phyloP scores from a whole-genome alignment of 2,888 invertebrate species.

The Cephus spinipes region DNA sequence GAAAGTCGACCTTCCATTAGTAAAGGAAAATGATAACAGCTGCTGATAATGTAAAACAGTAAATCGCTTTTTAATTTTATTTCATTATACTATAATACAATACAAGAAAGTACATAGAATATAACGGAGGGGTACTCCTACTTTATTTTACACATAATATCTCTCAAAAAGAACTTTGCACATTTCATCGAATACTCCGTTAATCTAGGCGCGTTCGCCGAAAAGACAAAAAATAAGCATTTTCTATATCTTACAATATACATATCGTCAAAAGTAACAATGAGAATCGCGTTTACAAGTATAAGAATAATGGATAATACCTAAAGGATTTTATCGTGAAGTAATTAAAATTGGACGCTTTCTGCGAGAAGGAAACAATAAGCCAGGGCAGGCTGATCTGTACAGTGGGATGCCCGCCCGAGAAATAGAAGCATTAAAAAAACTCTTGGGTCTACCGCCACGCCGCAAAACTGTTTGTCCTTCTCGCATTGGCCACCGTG shows the following conservation, averaged over 20 bases:
- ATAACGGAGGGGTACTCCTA: no score
- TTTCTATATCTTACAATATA: slow-evolving; percentile 29
- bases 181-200: slow-evolving; percentile 39
- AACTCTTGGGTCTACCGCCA: slow-evolving; percentile 4
- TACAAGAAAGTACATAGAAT: no score
- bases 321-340: no score
- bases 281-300: background rate
- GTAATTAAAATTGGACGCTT: slow-evolving; percentile 13
- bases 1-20: no score
- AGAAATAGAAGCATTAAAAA: slow-evolving; percentile 41
- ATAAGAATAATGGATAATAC: no score
- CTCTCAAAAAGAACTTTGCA: slow-evolving; percentile 46
- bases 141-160: slow-evolving; percentile 42
- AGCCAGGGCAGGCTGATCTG: slow-evolving; percentile 14
- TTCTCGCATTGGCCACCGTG: no score
- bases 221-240: slow-evolving; percentile 28
- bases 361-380: slow-evolving; percentile 27
- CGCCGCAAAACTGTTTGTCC: no score
- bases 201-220: slow-evolving; percentile 19
- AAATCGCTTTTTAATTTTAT: no score
- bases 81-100: no score
- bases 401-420: slow-evolving; percentile 50
- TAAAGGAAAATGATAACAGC: no score
- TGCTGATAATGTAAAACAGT: no score
- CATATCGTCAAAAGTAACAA: slow-evolving; percentile 23